phyloP scores from a whole-genome alignment of 2,888 invertebrate species.

The Sesamia inferens region DNA sequence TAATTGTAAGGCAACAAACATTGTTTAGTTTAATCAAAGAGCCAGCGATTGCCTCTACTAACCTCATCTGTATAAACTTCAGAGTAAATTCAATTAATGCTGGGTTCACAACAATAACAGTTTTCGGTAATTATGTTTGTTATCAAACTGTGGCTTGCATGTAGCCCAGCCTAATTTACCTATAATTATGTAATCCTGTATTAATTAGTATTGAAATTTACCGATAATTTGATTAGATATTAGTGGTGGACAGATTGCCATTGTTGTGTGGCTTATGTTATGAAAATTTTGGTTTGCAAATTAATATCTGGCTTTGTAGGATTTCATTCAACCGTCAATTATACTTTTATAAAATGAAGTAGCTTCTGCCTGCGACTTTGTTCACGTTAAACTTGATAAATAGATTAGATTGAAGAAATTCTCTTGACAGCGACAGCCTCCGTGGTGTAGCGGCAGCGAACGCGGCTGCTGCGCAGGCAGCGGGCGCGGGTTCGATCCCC shows the following conservation, averaged over 20 bases:
- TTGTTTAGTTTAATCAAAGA: constrained; percentile 88
- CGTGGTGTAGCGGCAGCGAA: too few relatives aligned
- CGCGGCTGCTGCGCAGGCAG: too few relatives aligned
- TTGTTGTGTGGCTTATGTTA: constrained; percentile 26
- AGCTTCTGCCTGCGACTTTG: background rate
- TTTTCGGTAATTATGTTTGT: constrained; percentile 85
- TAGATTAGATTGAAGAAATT: too few relatives aligned
- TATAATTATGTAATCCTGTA: constrained; percentile 62
- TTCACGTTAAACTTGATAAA: too few relatives aligned
- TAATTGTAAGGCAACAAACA: constrained; percentile 82
- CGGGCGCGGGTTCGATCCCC: too few relatives aligned
- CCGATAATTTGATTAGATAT: constrained; percentile 39
- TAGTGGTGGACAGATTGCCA: constrained; percentile 35
- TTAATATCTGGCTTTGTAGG: constrained; percentile 9
- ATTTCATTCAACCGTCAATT: background rate
- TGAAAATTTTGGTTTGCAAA: constrained; percentile 22
- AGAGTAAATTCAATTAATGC: constrained; percentile 85
- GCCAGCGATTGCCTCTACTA: constrained; percentile 81
- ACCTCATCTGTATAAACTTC: constrained; percentile 86
- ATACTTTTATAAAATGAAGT: background rate
- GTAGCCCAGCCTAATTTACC: constrained; percentile 66
- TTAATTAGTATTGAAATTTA: constrained; percentile 59
- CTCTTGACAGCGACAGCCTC: too few relatives aligned
- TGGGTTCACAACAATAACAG: constrained; percentile 86
- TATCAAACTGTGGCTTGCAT: constrained; percentile 72